Percentiles rank a stretch among this genome's conserved stretches.
These are phyloP conservation scores for Pipra filicauda DNA, from an alignment of 2,113 vertebrate genomes.

Conservation along the genomic window DNA sequence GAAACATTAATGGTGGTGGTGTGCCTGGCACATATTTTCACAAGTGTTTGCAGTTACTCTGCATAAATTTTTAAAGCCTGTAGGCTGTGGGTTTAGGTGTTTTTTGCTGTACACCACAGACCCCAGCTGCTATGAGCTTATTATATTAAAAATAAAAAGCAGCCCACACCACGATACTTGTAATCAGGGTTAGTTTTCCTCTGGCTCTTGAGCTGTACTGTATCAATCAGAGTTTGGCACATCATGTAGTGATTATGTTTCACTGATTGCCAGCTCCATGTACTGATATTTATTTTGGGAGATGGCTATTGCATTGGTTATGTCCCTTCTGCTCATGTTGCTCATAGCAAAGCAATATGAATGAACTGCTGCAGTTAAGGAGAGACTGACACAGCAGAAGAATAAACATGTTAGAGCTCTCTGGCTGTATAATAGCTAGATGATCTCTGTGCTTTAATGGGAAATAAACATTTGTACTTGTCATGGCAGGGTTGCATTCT, in stretches of 20 bases:
- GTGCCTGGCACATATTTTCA: not conserved
- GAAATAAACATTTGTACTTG: not conserved
- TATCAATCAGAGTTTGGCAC: not conserved
- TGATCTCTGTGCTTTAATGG: not conserved
- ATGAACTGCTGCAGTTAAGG: not conserved
- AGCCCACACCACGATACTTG: not conserved
- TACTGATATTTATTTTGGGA: not conserved
- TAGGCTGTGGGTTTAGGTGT: not conserved
- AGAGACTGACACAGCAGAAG: not conserved
- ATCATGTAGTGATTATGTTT: not conserved
- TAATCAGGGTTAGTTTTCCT: not conserved
- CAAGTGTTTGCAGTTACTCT: not conserved
- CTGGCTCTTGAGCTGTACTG: not conserved
- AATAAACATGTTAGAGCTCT: not conserved
- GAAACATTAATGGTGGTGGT: not conserved
- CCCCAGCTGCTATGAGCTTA: not conserved
- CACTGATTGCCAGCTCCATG: not conserved
- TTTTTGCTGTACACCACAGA: not conserved
- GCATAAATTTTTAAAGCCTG: not conserved
- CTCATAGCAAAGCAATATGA: not conserved
- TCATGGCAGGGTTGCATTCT: not conserved
- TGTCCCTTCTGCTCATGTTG: not conserved
- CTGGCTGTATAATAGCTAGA: not conserved
- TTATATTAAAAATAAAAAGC: not conserved
- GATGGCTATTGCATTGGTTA: not conserved